Evolutionary conservation across 2,113 vertebrate species (phyloP).

Genomic region (Thalassarche chlororhynchos): DNA sequence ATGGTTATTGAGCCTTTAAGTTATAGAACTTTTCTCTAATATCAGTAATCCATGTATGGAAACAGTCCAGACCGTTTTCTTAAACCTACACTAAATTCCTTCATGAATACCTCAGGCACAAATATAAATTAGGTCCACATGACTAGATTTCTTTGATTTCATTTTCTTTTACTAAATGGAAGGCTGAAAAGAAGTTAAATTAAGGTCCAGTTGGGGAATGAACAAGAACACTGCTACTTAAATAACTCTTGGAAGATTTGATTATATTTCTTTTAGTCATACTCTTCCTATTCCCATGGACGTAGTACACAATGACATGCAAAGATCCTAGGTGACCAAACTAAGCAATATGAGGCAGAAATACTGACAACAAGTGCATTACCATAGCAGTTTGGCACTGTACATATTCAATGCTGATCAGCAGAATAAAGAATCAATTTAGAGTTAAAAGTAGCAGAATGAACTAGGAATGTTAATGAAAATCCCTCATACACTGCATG

Average conservation of each 20-base stretch:
- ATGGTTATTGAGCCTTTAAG: neutral
- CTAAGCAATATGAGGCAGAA: neutral
- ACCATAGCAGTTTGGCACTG: neutral
- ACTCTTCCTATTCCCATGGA: neutral
- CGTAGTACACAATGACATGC: neutral
- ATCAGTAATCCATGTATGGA: neutral
- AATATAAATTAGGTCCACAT: neutral
- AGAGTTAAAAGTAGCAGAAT: neutral
- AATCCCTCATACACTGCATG: neutral
- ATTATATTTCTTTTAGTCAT: neutral
- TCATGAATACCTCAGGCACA: neutral
- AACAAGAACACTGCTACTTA: neutral
- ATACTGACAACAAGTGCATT: neutral
- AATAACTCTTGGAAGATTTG: neutral
- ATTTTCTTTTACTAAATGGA: neutral
- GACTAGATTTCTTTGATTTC: neutral
- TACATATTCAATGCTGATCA: neutral
- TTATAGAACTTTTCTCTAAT: neutral
- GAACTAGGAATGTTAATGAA: neutral
- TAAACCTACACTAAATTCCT: neutral
- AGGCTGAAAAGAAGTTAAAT: neutral
- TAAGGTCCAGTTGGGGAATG: neutral
- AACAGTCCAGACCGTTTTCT: neutral
- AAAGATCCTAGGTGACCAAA: neutral
- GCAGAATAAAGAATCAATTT: neutral